Percentiles rank a stretch among this genome's conserved stretches.
phyloP scores from a whole-genome alignment of 2,113 vertebrate genomes.

The Lichenostomus cassidix region DNA sequence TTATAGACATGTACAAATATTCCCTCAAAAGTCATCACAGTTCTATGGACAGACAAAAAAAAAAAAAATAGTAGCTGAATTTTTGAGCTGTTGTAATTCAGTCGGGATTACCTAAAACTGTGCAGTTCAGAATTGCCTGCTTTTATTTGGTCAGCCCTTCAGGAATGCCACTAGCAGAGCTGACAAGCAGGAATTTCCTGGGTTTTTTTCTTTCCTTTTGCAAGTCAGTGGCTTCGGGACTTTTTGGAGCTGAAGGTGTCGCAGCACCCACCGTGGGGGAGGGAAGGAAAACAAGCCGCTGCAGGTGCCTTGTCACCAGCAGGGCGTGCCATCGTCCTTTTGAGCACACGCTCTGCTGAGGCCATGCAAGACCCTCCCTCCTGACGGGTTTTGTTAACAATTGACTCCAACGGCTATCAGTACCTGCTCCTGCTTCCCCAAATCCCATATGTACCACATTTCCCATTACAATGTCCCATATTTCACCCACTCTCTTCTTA shows the following conservation, averaged over 20 bases:
- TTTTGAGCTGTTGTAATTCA: background rate
- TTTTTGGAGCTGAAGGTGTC: background rate
- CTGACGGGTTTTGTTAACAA: accelerated
- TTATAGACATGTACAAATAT: background rate
- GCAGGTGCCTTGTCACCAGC: background rate
- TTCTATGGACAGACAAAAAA: background rate
- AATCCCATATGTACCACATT: accelerated
- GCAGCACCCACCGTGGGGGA: accelerated
- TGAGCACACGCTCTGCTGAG: background rate
- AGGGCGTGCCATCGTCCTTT: too few species aligned
- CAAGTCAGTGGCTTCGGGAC: background rate
- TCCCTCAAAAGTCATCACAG: background rate
- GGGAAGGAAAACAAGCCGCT: background rate
- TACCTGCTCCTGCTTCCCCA: background rate
- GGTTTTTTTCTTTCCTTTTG: background rate
- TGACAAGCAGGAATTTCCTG: background rate
- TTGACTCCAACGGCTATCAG: background rate
- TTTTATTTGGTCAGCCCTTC: background rate
- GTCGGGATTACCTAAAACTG: background rate
- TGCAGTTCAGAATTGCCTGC: background rate
- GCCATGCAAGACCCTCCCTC: background rate
- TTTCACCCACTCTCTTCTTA: background rate
- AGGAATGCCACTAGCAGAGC: background rate
- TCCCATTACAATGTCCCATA: too few species aligned
- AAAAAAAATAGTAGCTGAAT: background rate